Percentiles rank a stretch among this genome's conserved stretches.
These are phyloP conservation scores for Aythya baeri DNA, from an alignment of 2,113 vertebrate genomes.

Conservation along the genomic window DNA sequence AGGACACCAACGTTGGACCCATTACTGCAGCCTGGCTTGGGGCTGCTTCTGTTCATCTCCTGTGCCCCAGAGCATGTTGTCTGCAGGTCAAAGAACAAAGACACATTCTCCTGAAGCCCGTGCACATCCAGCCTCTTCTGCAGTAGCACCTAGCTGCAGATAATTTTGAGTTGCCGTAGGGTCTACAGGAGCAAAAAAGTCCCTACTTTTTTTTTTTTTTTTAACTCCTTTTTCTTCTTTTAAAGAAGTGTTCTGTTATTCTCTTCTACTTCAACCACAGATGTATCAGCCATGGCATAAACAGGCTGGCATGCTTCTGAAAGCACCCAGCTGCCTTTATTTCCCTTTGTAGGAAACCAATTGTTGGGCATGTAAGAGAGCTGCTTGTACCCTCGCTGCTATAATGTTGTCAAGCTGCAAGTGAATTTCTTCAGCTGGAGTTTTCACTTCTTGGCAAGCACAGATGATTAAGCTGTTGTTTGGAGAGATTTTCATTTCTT, in stretches of 20 bases:
- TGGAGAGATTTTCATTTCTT: slow-evolving; percentile 8
- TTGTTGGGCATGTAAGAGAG: neutral
- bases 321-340: neutral
- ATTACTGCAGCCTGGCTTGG: neutral
- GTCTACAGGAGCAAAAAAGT: neutral
- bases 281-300: neutral
- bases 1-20: fast-evolving
- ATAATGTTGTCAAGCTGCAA: neutral
- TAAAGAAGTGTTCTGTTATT: neutral
- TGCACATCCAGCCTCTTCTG: neutral
- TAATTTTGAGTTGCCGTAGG: neutral
- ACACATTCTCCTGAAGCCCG: neutral
- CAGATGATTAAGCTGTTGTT: neutral
- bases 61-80: fast-evolving
- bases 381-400: neutral
- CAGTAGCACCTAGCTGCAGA: fast-evolving
- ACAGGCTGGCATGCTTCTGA: neutral
- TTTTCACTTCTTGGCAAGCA: neutral
- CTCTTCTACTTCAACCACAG: neutral
- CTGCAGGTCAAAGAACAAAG: neutral
- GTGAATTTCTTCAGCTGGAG: slow-evolving; percentile 4
- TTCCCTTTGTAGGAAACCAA: neutral
- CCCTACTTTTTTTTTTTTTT: neutral
- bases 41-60: neutral
- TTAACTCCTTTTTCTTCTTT: neutral